A percentile compares a stretch with the other conserved stretches of the same genome.
Conservation (phyloP, 1,140 invertebrate species). For the Drosophila nigromelanica region DNA sequence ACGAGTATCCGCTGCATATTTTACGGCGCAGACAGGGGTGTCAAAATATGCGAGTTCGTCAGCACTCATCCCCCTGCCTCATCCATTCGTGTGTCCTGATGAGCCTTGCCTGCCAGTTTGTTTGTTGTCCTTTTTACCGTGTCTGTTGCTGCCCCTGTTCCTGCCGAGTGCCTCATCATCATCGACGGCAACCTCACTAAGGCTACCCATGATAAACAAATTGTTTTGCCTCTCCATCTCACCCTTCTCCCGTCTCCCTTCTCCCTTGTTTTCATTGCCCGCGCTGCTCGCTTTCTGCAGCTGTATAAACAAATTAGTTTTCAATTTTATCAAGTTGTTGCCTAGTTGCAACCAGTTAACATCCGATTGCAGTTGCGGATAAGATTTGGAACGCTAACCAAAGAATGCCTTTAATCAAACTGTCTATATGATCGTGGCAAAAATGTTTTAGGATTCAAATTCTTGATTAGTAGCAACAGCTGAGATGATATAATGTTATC, state of each 20-base stretch:
- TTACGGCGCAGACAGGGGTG: constrained; percentile 65
- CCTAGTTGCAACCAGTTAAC: constrained; percentile 46
- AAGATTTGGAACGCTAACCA: not conserved
- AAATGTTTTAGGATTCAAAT: no score
- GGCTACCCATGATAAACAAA: constrained; percentile 81
- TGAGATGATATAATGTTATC: no score
- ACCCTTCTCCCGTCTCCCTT: constrained; percentile 22
- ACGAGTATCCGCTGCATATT: constrained; percentile 57
- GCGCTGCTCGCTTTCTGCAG: constrained; percentile 76
- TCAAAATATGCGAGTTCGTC: constrained; percentile 61
- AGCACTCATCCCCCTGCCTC: not conserved
- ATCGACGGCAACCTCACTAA: constrained; percentile 57
- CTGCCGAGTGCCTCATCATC: constrained; percentile 61
- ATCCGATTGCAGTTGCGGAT: constrained; percentile 15
- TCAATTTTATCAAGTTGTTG: constrained; percentile 75
- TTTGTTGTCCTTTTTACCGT: constrained; percentile 63
- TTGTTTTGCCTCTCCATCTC: constrained; percentile 57
- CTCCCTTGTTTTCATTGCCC: constrained; percentile 66
- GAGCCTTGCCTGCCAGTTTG: constrained; percentile 43
- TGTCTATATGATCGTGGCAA: no score
- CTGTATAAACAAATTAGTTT: constrained; percentile 83
- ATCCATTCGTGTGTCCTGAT: not conserved
- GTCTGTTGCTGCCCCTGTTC: constrained; percentile 1
- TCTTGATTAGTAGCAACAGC: no score
- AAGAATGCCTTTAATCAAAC: not conserved